Conservation (phyloP, 2,888 invertebrate species). For the Blastobasis adustella region DNA sequence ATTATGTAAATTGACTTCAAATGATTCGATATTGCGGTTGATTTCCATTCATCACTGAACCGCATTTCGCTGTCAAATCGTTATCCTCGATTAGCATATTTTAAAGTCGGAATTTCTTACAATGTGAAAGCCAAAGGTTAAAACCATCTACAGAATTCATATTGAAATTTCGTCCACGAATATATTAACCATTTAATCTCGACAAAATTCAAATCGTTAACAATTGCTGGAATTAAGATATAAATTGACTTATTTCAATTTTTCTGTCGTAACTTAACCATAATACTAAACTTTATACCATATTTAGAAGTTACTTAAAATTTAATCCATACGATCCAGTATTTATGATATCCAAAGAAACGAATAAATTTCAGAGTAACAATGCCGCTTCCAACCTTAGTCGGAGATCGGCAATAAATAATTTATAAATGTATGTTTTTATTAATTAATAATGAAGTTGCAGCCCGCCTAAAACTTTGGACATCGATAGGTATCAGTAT, state of each 20-base stretch:
- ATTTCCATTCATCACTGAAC: constrained; percentile 44
- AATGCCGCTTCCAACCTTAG: constrained; percentile 35
- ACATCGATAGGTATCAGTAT: constrained; percentile 21
- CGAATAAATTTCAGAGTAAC: constrained; percentile 49
- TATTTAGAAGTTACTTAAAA: constrained; percentile 4
- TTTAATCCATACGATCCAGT: constrained; percentile 14
- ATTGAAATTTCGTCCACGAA: background rate
- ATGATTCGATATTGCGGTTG: constrained; percentile 34
- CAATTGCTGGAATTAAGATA: constrained; percentile 11
- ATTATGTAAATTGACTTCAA: constrained; percentile 39
- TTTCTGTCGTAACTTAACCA: constrained; percentile 16
- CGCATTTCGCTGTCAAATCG: constrained; percentile 35
- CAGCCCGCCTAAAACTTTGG: constrained; percentile 26
- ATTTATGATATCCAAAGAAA: constrained; percentile 39
- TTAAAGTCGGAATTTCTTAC: constrained; percentile 19
- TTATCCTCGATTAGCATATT: constrained; percentile 37
- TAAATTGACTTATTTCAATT: constrained; percentile 11
- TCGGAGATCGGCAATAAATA: constrained; percentile 41
- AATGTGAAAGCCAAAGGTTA: constrained; percentile 17
- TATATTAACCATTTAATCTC: background rate
- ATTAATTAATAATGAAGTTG: constrained; percentile 58
- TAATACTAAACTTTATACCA: constrained; percentile 9
- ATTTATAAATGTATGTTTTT: constrained; percentile 56
- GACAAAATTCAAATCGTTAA: constrained; percentile 6
- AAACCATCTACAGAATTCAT: background rate